These are phyloP conservation scores for Sebastes hubbsi DNA, from an alignment of 2,797 vertebrate species.

Conservation along the genomic window DNA sequence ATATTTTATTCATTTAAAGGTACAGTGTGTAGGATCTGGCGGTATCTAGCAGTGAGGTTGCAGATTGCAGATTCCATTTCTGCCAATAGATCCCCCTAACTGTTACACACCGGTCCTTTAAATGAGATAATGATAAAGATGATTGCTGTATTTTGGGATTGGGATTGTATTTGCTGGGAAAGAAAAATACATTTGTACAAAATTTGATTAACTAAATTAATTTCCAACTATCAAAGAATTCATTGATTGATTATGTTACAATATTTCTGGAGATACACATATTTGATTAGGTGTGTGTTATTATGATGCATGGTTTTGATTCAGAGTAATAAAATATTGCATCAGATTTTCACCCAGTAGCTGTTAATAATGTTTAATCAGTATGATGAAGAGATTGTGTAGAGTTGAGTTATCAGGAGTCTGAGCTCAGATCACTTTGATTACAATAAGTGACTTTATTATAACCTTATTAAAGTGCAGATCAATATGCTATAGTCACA, in stretches of 20 bases:
- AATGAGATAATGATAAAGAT: not conserved
- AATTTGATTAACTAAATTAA: not conserved
- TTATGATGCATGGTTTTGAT: not conserved
- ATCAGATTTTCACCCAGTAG: not conserved
- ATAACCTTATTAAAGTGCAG: not conserved
- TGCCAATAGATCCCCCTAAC: no score
- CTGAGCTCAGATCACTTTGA: not conserved
- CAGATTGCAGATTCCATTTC: no score
- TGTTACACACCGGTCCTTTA: no score
- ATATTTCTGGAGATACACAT: not conserved
- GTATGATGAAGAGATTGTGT: not conserved
- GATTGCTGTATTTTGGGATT: not conserved
- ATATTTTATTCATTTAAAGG: not conserved
- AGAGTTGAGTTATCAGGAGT: not conserved
- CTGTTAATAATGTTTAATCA: not conserved
- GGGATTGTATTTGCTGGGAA: not conserved
- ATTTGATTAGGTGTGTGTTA: not conserved
- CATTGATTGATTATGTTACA: not conserved
- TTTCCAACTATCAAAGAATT: not conserved
- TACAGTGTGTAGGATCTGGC: no score
- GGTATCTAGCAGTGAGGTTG: no score
- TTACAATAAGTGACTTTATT: not conserved
- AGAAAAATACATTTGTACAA: not conserved
- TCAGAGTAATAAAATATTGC: not conserved
- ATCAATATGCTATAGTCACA: not conserved